These are phyloP conservation scores for Tympanoctomys barrerae DNA, from an alignment of 2,797 vertebrate genomes.

Conservation along the genomic window DNA sequence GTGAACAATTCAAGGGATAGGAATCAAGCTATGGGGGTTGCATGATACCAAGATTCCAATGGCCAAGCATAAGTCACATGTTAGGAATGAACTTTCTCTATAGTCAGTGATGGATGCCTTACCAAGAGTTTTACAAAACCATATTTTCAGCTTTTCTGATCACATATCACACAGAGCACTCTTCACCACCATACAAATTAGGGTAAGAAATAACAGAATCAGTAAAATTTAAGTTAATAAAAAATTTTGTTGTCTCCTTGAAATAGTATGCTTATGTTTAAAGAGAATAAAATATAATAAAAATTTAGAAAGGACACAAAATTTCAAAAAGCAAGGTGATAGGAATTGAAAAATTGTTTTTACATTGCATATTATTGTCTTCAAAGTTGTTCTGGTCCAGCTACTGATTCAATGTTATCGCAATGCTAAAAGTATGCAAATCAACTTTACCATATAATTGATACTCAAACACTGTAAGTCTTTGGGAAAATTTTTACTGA, in stretches of 20 bases:
- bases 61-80: neutral
- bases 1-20: neutral
- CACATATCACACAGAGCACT: neutral
- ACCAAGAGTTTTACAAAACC: neutral
- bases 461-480: neutral
- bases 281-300: too few relatives aligned
- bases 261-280: neutral
- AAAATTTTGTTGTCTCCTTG: neutral
- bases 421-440: neutral
- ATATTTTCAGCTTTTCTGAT: neutral
- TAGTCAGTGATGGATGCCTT: neutral
- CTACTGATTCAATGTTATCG: neutral
- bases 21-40: neutral
- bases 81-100: neutral
- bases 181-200: neutral
- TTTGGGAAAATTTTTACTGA: neutral
- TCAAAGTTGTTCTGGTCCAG: neutral
- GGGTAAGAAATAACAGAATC: neutral
- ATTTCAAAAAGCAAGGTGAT: too few relatives aligned
- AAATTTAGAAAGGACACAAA: too few relatives aligned
- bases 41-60: neutral
- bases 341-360: too few relatives aligned
- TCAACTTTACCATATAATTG: neutral
- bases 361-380: too few relatives aligned
- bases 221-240: constrained; percentile 17